Base-by-base conservation (phyloP, 1,140 invertebrate species). In the Bombus vancouverensis region DNA sequence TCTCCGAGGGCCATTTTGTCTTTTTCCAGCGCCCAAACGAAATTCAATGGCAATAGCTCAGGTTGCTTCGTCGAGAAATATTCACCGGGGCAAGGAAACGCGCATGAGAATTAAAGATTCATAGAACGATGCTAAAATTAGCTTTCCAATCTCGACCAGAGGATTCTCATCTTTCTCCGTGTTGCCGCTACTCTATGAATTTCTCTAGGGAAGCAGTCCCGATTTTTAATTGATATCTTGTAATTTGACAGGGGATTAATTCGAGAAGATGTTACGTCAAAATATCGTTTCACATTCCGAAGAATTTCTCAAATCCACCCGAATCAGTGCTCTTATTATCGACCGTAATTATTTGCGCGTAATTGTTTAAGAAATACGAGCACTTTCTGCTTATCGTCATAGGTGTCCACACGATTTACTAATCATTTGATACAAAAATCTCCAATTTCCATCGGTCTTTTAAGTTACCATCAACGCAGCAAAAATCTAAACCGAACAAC, bases 1-100 rank as follows among this genome's bases (percentile, higher is more conserved):
- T 25, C 4, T 39, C 0, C 66, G 0, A 37, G 34, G 0, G 22
- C 8, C 9, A 6, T n/a, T 37, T 2, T 34, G n/a, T 2, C 15
- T 22, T 3, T 68, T 4, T 18, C 0, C 32, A 9, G 0, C 32
- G 73, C 1, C 6, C 15, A 70, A 12, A 34, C 28, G 28, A 32
- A 71, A 81, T 71, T n/a, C 66, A n/a, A 2, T 8, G 65, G 32
- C 15, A 32, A 57, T 34, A 15, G 37, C 32, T 44, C 57, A 28
- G 25, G 28, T 9, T 22, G 5, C 5, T 12, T 70, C 28, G 15
- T 32, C 28, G 75, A 25, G n/a, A 28, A 79, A 70, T n/a, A 25
- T 37, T 70, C 25, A 5, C 4, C n/a, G 13, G 13, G 47, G 2
- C 10, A 8, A 47, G 59, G 37, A 72, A 72, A 59, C 34, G 37